A percentile compares a stretch with the other conserved stretches of the same genome.
Conservation (phyloP, 1,140 invertebrate genomes). For the Brachionus rubens region DNA sequence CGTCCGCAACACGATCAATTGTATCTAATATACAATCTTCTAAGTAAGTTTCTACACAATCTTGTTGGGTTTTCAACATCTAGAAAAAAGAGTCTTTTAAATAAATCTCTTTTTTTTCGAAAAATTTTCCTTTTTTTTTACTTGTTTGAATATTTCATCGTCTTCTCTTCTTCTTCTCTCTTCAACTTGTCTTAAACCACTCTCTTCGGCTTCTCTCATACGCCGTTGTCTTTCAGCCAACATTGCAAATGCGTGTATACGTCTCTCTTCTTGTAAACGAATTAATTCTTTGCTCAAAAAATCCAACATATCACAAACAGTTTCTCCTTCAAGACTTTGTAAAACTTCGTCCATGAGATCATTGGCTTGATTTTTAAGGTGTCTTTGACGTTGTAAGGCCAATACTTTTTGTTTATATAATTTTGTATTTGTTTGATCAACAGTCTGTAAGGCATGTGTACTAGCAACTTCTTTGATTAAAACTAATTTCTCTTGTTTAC, state of each 20-base stretch:
- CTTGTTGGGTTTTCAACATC: slow-evolving; percentile 65
- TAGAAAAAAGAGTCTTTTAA: slow-evolving; percentile 48
- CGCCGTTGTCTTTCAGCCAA: slow-evolving; percentile 68
- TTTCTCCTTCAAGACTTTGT: slow-evolving; percentile 64
- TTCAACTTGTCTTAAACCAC: slow-evolving; percentile 68
- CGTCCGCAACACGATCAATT: slow-evolving; percentile 64
- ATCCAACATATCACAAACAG: slow-evolving; percentile 67
- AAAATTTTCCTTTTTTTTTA: slow-evolving; percentile 49
- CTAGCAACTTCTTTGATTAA: slow-evolving; percentile 69
- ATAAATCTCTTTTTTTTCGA: slow-evolving; percentile 4
- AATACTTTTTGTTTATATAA: slow-evolving; percentile 61
- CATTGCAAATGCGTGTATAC: slow-evolving; percentile 69
- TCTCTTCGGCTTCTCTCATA: slow-evolving; percentile 70
- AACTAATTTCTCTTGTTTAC: slow-evolving; percentile 67
- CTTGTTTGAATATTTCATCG: slow-evolving; percentile 74
- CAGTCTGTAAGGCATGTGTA: slow-evolving; percentile 65
- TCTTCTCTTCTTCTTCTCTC: slow-evolving; percentile 67
- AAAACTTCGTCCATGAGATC: slow-evolving; percentile 49
- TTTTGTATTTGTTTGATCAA: slow-evolving; percentile 56
- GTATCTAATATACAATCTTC: slow-evolving; percentile 67
- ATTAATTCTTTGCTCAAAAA: slow-evolving; percentile 73
- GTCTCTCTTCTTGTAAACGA: slow-evolving; percentile 69
- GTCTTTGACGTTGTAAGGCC: slow-evolving; percentile 58
- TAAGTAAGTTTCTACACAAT: slow-evolving; percentile 66
- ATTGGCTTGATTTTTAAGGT: slow-evolving; percentile 54